Conservation (phyloP, 2,888 invertebrate species). For the Macrosoma leucophasiata region DNA sequence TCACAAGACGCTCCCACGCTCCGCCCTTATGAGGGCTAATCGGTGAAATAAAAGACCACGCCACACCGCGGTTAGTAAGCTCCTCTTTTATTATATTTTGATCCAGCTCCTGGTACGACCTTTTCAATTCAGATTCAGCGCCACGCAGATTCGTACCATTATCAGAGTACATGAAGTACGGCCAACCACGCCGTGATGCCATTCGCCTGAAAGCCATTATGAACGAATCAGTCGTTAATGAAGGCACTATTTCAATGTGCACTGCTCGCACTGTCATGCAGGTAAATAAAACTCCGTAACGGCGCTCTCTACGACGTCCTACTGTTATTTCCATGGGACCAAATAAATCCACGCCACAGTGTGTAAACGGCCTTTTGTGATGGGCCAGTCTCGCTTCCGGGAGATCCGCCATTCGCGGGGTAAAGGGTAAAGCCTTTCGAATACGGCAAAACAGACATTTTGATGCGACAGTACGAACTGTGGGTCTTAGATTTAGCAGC, state of each 20-base stretch:
- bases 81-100: background rate
- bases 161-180: slow-evolving; percentile 13
- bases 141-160: slow-evolving; percentile 25
- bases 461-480: slow-evolving; percentile 2
- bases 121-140: slow-evolving; percentile 19
- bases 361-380: slow-evolving; percentile 15
- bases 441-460: slow-evolving; percentile 12
- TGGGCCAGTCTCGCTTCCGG: slow-evolving; percentile 14
- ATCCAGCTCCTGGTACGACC: slow-evolving; percentile 13
- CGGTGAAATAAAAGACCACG: slow-evolving; percentile 16
- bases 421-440: slow-evolving; percentile 1
- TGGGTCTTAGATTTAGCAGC: slow-evolving; percentile 21
- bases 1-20: slow-evolving; percentile 18
- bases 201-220: slow-evolving; percentile 27
- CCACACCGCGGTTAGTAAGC: slow-evolving; percentile 7
- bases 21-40: slow-evolving; percentile 17
- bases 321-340: slow-evolving; percentile 21
- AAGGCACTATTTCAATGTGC: slow-evolving; percentile 21
- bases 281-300: slow-evolving; percentile 24
- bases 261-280: slow-evolving; percentile 25
- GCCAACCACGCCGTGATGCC: slow-evolving; percentile 25
- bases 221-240: slow-evolving; percentile 19
- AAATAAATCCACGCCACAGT: slow-evolving; percentile 19
- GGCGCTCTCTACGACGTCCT: slow-evolving; percentile 13
- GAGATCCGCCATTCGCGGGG: slow-evolving; percentile 14